Base-by-base conservation (phyloP, 2,113 vertebrate species). In the Maccullochella peelii region DNA sequence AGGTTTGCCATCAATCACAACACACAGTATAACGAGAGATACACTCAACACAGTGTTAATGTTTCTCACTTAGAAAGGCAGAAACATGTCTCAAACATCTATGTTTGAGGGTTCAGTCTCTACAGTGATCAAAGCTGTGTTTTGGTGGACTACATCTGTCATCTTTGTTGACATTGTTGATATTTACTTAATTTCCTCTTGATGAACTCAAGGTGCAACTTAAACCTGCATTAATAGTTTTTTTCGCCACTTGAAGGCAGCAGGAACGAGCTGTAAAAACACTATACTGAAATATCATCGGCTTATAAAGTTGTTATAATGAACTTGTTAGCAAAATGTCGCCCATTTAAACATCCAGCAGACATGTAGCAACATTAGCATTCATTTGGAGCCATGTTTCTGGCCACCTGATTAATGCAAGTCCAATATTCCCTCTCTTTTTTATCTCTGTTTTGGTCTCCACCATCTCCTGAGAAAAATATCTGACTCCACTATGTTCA, bases 1-100 rank as follows among this genome's bases (percentile, higher is more conserved):
- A 33, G 27, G 38, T 85, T 83, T 25, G 47, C 20, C 70, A 38
- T 81, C 70, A 85, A 79, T 84, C 86, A 38, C 47, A 49, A 21
- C 15, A 52, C 4, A 30, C 8, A 21, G 50, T 44, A 30, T 54
- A 61, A 59, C 12, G 18, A 87, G 49, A 77, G 58, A 57, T 14
- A 6, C 15, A 27, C 38, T 73, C 50, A 23, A 27, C 44, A 44
- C 27, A 25, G 44, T 12, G 23, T 33, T n/a, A 25, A 25, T 38
- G 33, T 55, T 54, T 52, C 6, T 20, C 18, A 36, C 16, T 6
- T 18, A 21, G 25, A 75, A n/a, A 66, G 21, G 42, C 50, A 72
- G 44, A 33, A 42, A 25, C 2, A 16, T 58, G 23, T 73, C 11
- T 54, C 23, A 57, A 47, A 69, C 47, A 2, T 38, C 15, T 52